These are phyloP conservation scores for Entomobrya multifasciata DNA, from an alignment of 2,888 invertebrate species.

Conservation along the genomic window DNA sequence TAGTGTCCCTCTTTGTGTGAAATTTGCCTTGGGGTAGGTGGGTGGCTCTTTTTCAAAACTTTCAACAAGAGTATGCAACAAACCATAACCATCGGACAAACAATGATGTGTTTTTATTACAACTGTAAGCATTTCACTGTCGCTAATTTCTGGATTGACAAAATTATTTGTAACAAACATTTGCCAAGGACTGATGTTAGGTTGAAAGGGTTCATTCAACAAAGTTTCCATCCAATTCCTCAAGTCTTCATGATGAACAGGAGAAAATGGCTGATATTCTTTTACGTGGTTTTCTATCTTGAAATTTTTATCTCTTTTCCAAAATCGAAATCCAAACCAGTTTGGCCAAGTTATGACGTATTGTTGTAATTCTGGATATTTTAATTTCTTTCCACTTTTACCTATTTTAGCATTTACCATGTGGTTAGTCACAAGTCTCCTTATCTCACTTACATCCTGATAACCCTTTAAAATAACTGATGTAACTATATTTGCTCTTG, in stretches of 20 bases:
- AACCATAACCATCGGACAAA: constrained; percentile 5
- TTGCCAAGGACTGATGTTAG: constrained; percentile 21
- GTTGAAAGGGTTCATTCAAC: background rate
- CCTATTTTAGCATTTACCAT: background rate
- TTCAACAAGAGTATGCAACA: background rate
- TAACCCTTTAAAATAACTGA: background rate
- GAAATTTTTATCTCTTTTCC: constrained; percentile 5
- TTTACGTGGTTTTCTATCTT: background rate
- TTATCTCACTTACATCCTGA: background rate
- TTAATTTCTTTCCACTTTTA: background rate
- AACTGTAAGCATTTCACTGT: background rate
- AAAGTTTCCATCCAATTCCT: background rate
- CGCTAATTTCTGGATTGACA: background rate
- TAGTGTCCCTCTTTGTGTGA: background rate
- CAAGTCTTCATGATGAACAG: background rate
- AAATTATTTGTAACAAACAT: background rate
- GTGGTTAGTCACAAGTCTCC: background rate
- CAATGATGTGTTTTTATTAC: background rate
- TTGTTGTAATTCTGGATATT: constrained; percentile 14
- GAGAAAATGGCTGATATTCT: background rate
- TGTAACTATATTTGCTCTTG: background rate
- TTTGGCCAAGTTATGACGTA: background rate
- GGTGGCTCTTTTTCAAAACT: background rate
- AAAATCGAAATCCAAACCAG: background rate
- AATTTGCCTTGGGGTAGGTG: background rate